Percentiles rank a stretch among this genome's conserved stretches.
Evolutionary conservation across 2,113 vertebrate species (phyloP).

Genomic region (Neofelis nebulosa): DNA sequence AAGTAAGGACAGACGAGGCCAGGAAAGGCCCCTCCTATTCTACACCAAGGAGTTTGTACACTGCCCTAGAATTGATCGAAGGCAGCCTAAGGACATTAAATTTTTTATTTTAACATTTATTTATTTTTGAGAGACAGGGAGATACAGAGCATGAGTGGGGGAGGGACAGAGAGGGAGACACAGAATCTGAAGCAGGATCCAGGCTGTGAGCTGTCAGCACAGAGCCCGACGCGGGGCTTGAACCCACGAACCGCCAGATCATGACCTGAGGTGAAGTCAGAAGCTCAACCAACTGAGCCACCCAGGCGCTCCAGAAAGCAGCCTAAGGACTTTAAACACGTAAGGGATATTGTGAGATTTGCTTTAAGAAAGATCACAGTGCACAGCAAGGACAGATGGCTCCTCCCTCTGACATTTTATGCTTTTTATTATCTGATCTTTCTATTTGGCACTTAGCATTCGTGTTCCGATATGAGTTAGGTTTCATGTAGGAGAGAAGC

Average conservation of each 20-base stretch:
- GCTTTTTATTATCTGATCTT: constrained; percentile 51
- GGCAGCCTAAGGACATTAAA: not conserved
- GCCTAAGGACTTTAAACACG: not conserved
- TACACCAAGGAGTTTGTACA: not conserved
- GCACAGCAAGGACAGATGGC: not conserved
- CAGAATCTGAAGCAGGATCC: too few relatives aligned
- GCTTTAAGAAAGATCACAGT: not conserved
- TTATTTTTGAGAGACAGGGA: too few relatives aligned
- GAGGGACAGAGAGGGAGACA: too few relatives aligned
- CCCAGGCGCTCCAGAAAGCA: not conserved
- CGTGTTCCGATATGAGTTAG: not conserved
- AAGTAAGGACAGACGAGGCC: not conserved
- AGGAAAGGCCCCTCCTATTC: not conserved
- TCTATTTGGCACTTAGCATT: constrained; percentile 46
- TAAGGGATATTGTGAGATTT: not conserved
- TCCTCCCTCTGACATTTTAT: not conserved
- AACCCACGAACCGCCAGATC: too few relatives aligned
- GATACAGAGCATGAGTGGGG: too few relatives aligned
- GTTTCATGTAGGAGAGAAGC: constrained; percentile 43
- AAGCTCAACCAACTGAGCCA: too few relatives aligned
- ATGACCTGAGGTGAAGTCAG: too few relatives aligned
- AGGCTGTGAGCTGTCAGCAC: too few relatives aligned
- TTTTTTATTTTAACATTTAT: too few relatives aligned
- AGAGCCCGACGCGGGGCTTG: too few relatives aligned
- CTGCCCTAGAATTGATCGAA: not conserved